phyloP scores from a whole-genome alignment of 2,888 invertebrate species.

The Heliconius ethilla region DNA sequence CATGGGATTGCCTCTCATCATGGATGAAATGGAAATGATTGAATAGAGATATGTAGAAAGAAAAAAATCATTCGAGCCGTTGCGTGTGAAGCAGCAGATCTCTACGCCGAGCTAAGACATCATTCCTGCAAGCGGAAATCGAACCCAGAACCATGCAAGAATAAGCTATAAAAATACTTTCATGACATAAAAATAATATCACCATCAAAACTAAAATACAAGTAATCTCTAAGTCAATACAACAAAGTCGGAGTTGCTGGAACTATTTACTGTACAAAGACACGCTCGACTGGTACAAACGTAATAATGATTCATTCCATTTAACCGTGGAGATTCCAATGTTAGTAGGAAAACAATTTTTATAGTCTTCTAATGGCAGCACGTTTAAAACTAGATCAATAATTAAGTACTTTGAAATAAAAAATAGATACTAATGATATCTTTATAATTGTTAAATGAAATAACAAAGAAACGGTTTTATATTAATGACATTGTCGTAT shows the following conservation, averaged over 20 bases:
- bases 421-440: background rate
- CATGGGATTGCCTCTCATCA: background rate
- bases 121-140: background rate
- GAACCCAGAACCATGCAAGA: background rate
- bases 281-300: conserved; percentile 43
- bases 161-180: conserved; percentile 2
- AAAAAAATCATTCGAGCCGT: no score
- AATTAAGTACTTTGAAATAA: background rate
- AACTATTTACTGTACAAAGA: conserved; percentile 27
- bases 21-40: no score
- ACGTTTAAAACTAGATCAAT: background rate
- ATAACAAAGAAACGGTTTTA: background rate
- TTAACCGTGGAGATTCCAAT: conserved; percentile 43
- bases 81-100: no score
- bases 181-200: background rate
- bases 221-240: background rate
- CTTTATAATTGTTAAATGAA: background rate
- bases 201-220: background rate
- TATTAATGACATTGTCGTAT: background rate
- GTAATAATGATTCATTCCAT: conserved; percentile 49
- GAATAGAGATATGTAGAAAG: no score
- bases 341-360: conserved; percentile 7
- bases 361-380: conserved; percentile 4
- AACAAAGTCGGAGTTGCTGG: conserved; percentile 24
- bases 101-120: no score